These are phyloP conservation scores for Aurelia sp. DNA, from an alignment of 30 jellyfish, hydroid and myxozoan species.

Conservation along the genomic window DNA sequence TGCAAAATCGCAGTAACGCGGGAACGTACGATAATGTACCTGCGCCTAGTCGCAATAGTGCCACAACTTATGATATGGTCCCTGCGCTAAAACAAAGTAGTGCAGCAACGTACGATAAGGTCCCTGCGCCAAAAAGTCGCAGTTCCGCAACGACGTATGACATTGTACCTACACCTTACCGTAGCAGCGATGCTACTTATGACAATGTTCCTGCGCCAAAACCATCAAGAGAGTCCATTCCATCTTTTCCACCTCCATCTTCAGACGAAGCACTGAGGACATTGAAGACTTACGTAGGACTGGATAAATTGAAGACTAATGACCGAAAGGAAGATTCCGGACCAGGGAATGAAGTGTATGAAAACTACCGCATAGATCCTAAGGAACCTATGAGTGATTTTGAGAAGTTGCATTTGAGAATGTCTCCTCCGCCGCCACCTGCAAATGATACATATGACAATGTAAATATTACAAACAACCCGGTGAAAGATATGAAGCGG, in stretches of 20 bases:
- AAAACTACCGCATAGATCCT: slow-evolving; percentile 3
- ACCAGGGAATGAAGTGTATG: neutral
- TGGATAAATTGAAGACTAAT: too few species aligned
- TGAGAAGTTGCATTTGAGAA: slow-evolving; percentile 23
- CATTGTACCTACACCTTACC: too few species aligned
- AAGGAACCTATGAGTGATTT: slow-evolving; percentile 3
- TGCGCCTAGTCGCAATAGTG: too few species aligned
- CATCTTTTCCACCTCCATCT: slow-evolving; percentile 84
- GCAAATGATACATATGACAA: slow-evolving; percentile 39
- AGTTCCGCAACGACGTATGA: too few species aligned
- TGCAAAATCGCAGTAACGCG: neutral
- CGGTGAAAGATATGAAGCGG: slow-evolving; percentile 13
- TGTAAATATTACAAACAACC: slow-evolving; percentile 27
- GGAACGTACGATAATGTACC: too few species aligned
- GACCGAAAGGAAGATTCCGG: too few species aligned
- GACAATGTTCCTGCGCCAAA: too few species aligned
- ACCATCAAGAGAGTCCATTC: slow-evolving; percentile 34
- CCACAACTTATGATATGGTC: slow-evolving; percentile 64
- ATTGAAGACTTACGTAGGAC: slow-evolving; percentile 1
- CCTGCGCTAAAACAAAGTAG: slow-evolving; percentile 57
- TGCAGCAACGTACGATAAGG: too few species aligned
- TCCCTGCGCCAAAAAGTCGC: too few species aligned
- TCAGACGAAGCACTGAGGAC: slow-evolving; percentile 70
- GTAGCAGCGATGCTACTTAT: too few species aligned
- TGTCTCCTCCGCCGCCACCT: slow-evolving; percentile 41